phyloP scores from a whole-genome alignment of 2,113 vertebrate species.

The Tinamus guttatus region DNA sequence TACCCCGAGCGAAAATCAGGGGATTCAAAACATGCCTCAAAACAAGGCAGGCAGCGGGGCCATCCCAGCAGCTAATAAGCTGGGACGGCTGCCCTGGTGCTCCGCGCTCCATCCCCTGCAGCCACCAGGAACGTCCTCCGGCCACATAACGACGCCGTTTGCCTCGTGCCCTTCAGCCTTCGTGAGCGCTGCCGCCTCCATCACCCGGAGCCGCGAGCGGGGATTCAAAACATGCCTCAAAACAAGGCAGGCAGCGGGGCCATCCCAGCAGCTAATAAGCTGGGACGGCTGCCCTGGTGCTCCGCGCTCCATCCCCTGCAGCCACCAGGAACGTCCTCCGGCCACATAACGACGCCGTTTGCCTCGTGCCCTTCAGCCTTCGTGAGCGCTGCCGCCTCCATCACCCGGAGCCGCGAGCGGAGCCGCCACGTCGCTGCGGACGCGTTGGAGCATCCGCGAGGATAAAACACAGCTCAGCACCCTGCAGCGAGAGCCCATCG shows the following conservation, averaged over 20 bases:
- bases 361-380: not conserved
- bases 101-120: not conserved
- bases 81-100: not conserved
- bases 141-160: not conserved
- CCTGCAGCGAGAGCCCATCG: not conserved
- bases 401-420: not conserved
- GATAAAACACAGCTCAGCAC: not conserved
- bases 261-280: not conserved
- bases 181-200: not conserved
- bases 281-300: not conserved
- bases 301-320: not conserved
- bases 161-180: not conserved
- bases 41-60: not conserved
- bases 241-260: not conserved
- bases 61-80: not conserved
- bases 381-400: not conserved
- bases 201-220: not conserved
- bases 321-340: not conserved
- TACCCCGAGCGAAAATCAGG: not conserved
- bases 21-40: conserved; percentile 2
- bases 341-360: not conserved
- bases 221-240: conserved; percentile 2
- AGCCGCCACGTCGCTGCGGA: not conserved
- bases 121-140: not conserved
- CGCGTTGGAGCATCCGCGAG: not conserved